phyloP scores from a whole-genome alignment of 2,797 vertebrate species.

The Leontopithecus rosalia region DNA sequence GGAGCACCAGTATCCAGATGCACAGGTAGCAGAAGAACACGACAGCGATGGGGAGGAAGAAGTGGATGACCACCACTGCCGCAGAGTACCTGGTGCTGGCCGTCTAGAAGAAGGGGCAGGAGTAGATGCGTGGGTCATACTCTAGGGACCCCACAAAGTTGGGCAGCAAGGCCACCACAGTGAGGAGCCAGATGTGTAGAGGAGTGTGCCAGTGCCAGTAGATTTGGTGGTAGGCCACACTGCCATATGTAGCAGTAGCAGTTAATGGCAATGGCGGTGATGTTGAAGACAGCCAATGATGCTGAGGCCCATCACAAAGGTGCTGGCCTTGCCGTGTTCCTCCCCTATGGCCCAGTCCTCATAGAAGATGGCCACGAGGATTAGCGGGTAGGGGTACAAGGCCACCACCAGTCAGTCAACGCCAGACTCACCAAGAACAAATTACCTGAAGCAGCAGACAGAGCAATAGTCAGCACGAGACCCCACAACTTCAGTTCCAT shows the following conservation, averaged over 20 bases:
- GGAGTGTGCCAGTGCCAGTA: conserved; percentile 87
- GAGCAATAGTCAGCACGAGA: neutral
- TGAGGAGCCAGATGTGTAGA: conserved; percentile 89
- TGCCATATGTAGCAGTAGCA: conserved; percentile 93
- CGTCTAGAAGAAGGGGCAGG: conserved; percentile 91
- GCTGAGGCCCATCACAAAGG: conserved; percentile 93
- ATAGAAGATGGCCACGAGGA: conserved; percentile 90
- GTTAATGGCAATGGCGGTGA: conserved; percentile 92
- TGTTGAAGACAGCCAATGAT: conserved; percentile 94
- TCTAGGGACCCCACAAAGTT: conserved; percentile 91
- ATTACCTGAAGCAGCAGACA: conserved; percentile 86
- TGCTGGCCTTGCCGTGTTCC: conserved; percentile 90
- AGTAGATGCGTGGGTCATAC: conserved; percentile 90
- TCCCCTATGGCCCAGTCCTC: conserved; percentile 91
- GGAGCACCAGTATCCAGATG: conserved; percentile 92
- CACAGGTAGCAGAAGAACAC: conserved; percentile 93
- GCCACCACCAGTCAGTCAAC: conserved; percentile 91
- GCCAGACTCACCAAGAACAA: conserved; percentile 93
- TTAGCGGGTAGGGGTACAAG: conserved; percentile 92
- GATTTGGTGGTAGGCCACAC: conserved; percentile 88
- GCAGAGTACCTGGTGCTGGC: conserved; percentile 89
- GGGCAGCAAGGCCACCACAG: conserved; percentile 88
- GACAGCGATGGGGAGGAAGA: conserved; percentile 89
- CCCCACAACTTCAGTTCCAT: neutral
- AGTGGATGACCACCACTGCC: conserved; percentile 89